Evolutionary conservation across 1,140 invertebrate genomes (phyloP).

Genomic region (Trichogramma pretiosum): DNA sequence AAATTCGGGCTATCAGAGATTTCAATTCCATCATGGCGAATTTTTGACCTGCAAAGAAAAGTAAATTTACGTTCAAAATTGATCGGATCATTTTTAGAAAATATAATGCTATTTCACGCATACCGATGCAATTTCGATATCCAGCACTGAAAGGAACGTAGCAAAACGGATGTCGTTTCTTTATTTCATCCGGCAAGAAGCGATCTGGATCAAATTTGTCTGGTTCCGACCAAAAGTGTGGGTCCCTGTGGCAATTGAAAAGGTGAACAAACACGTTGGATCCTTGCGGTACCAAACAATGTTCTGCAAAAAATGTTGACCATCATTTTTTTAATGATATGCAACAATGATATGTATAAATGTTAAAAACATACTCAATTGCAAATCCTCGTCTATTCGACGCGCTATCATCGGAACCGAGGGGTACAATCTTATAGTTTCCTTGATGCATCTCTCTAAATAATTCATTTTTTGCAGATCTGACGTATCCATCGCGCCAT

Average conservation of each 20-base stretch:
- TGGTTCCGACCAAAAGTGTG: constrained; percentile 64
- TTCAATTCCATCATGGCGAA: constrained; percentile 76
- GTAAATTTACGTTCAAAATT: too few species aligned
- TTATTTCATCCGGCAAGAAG: constrained; percentile 53
- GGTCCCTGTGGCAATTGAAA: constrained; percentile 56
- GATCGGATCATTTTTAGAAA: not conserved
- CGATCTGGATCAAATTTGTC: constrained; percentile 66
- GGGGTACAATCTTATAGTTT: constrained; percentile 52
- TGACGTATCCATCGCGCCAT: constrained; percentile 17
- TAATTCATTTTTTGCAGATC: constrained; percentile 33
- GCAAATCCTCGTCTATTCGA: constrained; percentile 38
- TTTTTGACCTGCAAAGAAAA: constrained; percentile 53
- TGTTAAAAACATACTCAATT: constrained; percentile 19
- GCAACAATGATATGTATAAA: not conserved
- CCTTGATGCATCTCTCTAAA: constrained; percentile 57
- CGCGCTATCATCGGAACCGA: constrained; percentile 51
- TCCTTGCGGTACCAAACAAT: constrained; percentile 35
- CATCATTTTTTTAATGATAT: not conserved
- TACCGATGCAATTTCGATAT: constrained; percentile 66
- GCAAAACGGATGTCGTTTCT: constrained; percentile 46
- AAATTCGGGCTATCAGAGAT: constrained; percentile 53
- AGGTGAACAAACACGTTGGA: constrained; percentile 43
- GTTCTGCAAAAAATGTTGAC: constrained; percentile 21
- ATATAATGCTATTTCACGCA: constrained; percentile 8
- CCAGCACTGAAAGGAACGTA: constrained; percentile 70